Conservation (phyloP, 2,888 invertebrate genomes). For the Tinea semifulvella region DNA sequence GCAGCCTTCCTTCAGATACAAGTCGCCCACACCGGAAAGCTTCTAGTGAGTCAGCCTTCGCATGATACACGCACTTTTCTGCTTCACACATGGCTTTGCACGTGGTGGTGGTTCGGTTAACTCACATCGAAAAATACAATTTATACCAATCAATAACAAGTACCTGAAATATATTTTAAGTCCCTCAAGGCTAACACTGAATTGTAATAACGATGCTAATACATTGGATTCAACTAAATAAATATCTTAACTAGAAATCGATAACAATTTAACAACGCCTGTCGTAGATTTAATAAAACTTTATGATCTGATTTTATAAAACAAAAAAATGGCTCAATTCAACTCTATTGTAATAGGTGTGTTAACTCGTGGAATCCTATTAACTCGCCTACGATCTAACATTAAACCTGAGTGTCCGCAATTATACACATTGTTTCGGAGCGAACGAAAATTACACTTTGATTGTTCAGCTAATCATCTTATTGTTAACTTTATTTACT, state of each 20-base stretch:
- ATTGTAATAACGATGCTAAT: too few relatives aligned
- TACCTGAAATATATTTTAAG: too few relatives aligned
- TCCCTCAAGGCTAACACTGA: too few relatives aligned
- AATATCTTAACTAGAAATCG: too few relatives aligned
- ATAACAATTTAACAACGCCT: not conserved
- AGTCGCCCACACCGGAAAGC: conserved; percentile 57
- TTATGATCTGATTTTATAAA: not conserved
- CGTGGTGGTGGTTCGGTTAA: conserved; percentile 22
- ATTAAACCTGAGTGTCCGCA: conserved; percentile 26
- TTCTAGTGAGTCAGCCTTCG: conserved; percentile 59
- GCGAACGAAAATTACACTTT: conserved; percentile 33
- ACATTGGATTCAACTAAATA: too few relatives aligned
- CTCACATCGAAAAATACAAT: conserved; percentile 22
- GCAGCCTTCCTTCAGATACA: conserved; percentile 48
- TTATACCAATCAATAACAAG: too few relatives aligned
- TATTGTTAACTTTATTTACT: conserved; percentile 1
- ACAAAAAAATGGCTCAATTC: conserved; percentile 20
- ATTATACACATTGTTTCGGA: conserved; percentile 48
- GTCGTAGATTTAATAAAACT: not conserved
- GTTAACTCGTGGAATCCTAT: conserved; percentile 16
- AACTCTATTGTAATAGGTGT: conserved; percentile 19
- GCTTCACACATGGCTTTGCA: conserved; percentile 13
- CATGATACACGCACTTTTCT: conserved; percentile 3
- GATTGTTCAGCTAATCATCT: conserved; percentile 28
- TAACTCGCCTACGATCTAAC: conserved; percentile 20